These are phyloP conservation scores for roundworm (Caenorhabditis elegans) DNA, from an alignment of 1,140 invertebrate species.

Conservation along the genomic window WBcel235 BX284602.5:11211501-11212000, in stretches of 20 bases:
- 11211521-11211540: background rate
- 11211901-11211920: background rate
- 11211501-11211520: background rate
- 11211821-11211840: conserved; percentile 3
- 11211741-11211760: background rate
- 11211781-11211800: conserved; percentile 13
- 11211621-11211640: background rate
- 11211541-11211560: conserved; percentile 4
- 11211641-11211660: background rate
- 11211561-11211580: conserved; percentile 13
- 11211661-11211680: background rate
- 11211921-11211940: too few relatives aligned
- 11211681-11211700: background rate
- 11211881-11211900: background rate
- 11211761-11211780: background rate
- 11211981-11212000: background rate
- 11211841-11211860: background rate
- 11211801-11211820: background rate
- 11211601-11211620: background rate
- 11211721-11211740: background rate
- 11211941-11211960: background rate
- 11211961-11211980: background rate
- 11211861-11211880: background rate
- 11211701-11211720: background rate
- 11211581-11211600: conserved; percentile 12